Evolutionary conservation across 2,888 invertebrate genomes (phyloP).

Genomic region (Pyrrhosoma nymphula): DNA sequence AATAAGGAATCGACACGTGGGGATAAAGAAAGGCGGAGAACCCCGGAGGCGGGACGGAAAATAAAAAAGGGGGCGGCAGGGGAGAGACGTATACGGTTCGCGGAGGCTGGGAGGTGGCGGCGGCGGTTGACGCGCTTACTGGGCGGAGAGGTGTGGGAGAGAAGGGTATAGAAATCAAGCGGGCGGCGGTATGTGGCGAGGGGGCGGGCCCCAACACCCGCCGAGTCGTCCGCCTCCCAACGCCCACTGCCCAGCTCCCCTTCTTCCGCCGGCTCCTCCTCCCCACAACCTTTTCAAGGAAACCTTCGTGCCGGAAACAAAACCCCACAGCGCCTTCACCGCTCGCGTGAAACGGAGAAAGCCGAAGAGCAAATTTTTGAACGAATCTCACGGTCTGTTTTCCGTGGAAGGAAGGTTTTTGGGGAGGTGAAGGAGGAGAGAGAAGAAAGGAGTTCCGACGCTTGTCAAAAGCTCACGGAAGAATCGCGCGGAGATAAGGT

Average conservation of each 20-base stretch:
- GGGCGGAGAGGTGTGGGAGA: background rate
- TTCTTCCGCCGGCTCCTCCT: background rate
- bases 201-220: background rate
- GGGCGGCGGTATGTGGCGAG: background rate
- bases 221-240: background rate
- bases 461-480: background rate
- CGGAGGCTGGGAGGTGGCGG: background rate
- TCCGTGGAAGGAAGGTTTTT: background rate
- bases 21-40: background rate
- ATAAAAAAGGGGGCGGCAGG: background rate
- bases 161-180: background rate
- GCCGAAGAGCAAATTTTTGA: conserved; percentile 19
- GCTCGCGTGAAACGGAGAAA: background rate
- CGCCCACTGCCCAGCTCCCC: background rate
- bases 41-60: background rate
- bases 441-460: background rate
- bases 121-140: background rate
- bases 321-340: background rate
- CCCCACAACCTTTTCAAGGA: background rate
- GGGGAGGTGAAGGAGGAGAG: background rate
- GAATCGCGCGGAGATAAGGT: background rate
- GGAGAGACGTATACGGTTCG: background rate
- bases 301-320: background rate
- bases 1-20: conserved; percentile 31
- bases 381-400: conserved; percentile 22